phyloP scores from a whole-genome alignment of 2,113 vertebrate species.

The Gallinago undulata region DNA sequence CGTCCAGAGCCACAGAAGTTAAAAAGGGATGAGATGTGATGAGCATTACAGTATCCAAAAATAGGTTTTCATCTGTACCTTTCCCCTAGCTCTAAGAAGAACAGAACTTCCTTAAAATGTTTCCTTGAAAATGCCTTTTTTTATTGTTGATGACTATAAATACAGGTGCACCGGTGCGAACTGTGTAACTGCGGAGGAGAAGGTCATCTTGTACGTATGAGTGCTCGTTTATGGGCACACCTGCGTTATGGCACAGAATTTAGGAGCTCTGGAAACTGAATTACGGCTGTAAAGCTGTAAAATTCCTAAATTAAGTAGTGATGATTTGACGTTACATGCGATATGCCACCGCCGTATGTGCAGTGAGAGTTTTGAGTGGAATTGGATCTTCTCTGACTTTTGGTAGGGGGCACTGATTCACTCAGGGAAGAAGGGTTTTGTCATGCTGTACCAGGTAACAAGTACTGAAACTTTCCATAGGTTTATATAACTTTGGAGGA shows the following conservation, averaged over 20 bases:
- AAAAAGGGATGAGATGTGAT: not conserved
- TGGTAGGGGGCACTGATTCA: not conserved
- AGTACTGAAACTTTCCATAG: not conserved
- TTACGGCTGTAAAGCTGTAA: not conserved
- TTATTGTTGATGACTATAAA: not conserved
- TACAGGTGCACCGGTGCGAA: rapidly evolving
- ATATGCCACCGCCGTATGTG: not conserved
- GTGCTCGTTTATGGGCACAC: not conserved
- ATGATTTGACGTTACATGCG: not conserved
- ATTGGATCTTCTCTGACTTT: not conserved
- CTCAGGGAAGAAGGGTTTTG: not conserved
- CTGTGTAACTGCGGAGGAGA: rapidly evolving
- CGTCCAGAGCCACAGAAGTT: not conserved
- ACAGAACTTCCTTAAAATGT: not conserved
- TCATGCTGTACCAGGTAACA: not conserved
- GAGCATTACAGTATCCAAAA: not conserved
- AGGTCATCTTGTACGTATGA: rapidly evolving
- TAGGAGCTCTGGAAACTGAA: not conserved
- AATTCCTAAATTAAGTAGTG: not conserved
- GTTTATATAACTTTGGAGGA: not conserved
- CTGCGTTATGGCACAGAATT: not conserved
- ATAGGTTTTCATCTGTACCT: not conserved
- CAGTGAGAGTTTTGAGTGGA: not conserved
- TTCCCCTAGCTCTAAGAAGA: not conserved
- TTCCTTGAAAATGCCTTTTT: not conserved